Conservation (phyloP, 2,113 vertebrate species). For the Sprattus sprattus region DNA sequence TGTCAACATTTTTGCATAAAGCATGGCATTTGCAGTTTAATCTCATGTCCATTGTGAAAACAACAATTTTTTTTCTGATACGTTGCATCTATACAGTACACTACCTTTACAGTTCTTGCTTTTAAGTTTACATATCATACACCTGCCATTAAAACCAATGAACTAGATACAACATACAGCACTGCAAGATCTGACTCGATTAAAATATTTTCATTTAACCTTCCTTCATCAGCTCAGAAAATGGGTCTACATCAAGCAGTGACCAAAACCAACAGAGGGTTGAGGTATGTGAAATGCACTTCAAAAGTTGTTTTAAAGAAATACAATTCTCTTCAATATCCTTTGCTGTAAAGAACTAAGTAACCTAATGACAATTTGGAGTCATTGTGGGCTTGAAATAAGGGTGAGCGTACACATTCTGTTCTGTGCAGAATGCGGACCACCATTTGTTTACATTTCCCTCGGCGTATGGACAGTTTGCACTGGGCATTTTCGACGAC, state of each 20-base stretch:
- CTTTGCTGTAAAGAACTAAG: not conserved
- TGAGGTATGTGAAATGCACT: constrained; percentile 73
- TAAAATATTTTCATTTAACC: constrained; percentile 39
- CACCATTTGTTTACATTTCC: constrained; percentile 87
- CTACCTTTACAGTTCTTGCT: not conserved
- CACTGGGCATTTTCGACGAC: constrained; percentile 90
- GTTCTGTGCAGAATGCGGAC: constrained; percentile 75
- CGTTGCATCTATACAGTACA: not conserved
- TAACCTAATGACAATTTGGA: too few species aligned
- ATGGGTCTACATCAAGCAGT: constrained; percentile 74
- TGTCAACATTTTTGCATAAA: not conserved
- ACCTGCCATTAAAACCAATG: too few species aligned
- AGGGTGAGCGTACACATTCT: not conserved
- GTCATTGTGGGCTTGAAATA: too few species aligned
- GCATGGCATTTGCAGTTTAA: not conserved
- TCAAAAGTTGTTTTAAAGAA: not conserved
- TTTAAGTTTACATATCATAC: not conserved
- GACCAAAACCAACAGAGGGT: constrained; percentile 85
- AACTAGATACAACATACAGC: not conserved
- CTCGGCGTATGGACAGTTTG: constrained; percentile 86
- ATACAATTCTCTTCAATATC: not conserved
- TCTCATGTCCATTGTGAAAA: not conserved
- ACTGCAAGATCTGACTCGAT: constrained; percentile 32
- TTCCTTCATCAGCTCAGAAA: constrained; percentile 77
- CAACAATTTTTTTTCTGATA: not conserved